phyloP scores from a whole-genome alignment of 1,140 invertebrate species.

The Ooceraea biroi region DNA sequence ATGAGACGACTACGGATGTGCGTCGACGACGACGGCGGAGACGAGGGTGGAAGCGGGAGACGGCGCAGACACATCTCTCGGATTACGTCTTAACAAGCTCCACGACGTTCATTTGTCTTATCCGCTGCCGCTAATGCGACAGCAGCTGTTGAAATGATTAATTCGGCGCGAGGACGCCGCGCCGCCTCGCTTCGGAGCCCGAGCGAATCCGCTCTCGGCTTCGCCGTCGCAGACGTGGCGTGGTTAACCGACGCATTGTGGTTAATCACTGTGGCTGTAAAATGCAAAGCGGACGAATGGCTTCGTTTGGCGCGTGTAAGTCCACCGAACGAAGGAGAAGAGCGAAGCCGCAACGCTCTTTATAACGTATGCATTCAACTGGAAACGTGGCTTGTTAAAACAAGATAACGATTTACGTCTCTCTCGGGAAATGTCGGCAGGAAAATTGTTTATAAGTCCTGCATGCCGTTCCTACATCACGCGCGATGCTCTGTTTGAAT shows the following conservation, averaged over 20 bases:
- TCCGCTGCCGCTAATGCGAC: slow-evolving; percentile 85
- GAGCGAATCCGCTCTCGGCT: slow-evolving; percentile 28
- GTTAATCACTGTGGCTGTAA: slow-evolving; percentile 45
- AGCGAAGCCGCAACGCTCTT: neutral
- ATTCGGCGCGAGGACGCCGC: slow-evolving; percentile 79
- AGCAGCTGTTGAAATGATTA: slow-evolving; percentile 86
- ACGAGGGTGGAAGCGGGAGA: slow-evolving; percentile 73
- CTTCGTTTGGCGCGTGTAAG: slow-evolving; percentile 18
- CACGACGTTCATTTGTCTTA: slow-evolving; percentile 86
- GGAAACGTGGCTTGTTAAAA: neutral
- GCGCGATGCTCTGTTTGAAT: too few species aligned
- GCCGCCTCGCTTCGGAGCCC: slow-evolving; percentile 37
- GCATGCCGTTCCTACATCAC: too few species aligned
- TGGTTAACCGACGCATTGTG: slow-evolving; percentile 71
- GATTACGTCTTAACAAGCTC: slow-evolving; percentile 86
- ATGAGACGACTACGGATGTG: slow-evolving; percentile 78
- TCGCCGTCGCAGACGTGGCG: slow-evolving; percentile 44
- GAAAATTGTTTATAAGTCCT: too few species aligned
- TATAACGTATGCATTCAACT: neutral
- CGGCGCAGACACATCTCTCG: slow-evolving; percentile 83
- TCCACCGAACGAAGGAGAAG: neutral
- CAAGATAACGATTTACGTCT: slow-evolving; percentile 3
- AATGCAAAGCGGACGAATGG: slow-evolving; percentile 47
- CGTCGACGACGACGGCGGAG: slow-evolving; percentile 60
- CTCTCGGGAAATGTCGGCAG: neutral